A percentile compares a stretch with the other conserved stretches of the same genome.
These are phyloP conservation scores for Pangasianodon gigas DNA, from an alignment of 2,113 vertebrate species.

Conservation along the genomic window DNA sequence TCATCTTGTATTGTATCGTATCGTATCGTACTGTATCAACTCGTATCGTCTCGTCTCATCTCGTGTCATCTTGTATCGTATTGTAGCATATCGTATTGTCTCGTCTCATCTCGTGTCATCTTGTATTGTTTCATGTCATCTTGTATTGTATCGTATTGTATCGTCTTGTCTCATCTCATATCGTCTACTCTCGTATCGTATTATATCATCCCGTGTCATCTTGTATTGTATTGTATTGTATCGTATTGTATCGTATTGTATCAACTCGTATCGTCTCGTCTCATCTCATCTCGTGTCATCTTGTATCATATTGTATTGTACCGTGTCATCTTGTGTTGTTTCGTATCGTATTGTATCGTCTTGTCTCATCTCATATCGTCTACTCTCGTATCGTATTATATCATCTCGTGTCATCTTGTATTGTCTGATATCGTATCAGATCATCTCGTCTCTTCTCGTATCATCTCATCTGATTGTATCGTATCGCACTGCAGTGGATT, in stretches of 20 bases:
- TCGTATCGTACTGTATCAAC: no score
- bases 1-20: no score
- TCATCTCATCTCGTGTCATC: neutral
- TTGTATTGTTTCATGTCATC: no score
- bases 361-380: neutral
- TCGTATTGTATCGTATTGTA: neutral
- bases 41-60: neutral
- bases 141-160: neutral
- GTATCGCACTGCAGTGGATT: neutral
- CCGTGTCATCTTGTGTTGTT: neutral
- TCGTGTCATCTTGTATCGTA: neutral
- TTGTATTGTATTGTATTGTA: no score
- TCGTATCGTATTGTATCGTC: neutral
- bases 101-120: neutral
- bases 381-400: no score
- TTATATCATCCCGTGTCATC: neutral
- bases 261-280: neutral
- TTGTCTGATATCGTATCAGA: no score
- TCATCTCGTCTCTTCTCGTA: no score
- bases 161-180: neutral
- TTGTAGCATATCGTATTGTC: neutral
- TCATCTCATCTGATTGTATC: neutral
- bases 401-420: no score
- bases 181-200: neutral
- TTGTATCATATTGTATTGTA: neutral